These are phyloP conservation scores for Holothuria scabra DNA, from an alignment of 53 echinoderm and acorn worm species.

Conservation along the genomic window DNA sequence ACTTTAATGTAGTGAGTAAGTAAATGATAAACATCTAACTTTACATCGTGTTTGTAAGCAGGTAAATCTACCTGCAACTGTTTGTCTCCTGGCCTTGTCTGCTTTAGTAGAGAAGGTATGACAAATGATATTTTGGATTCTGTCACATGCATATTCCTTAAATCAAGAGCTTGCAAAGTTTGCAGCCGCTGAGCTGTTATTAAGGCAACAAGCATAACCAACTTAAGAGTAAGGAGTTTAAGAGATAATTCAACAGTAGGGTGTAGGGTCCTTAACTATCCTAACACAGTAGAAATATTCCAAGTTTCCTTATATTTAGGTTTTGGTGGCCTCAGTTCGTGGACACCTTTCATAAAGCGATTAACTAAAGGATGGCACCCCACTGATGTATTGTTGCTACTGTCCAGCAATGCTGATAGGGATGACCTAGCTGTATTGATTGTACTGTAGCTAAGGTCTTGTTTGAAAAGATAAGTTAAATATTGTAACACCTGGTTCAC, in stretches of 20 bases:
- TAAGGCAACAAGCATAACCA: conserved; percentile 10
- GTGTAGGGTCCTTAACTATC: background rate
- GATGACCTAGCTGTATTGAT: too few relatives aligned
- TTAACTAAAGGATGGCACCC: conserved; percentile 50
- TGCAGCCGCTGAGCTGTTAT: conserved; percentile 1
- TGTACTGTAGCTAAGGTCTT: too few relatives aligned
- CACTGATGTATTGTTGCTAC: conserved; percentile 1
- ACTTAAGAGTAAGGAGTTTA: background rate
- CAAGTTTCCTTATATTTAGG: conserved; percentile 52
- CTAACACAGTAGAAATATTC: conserved; percentile 30
- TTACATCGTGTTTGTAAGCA: too few relatives aligned
- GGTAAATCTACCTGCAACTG: too few relatives aligned
- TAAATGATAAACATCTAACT: too few relatives aligned
- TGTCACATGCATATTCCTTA: background rate
- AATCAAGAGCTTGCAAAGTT: conserved; percentile 8
- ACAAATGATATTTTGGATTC: too few relatives aligned
- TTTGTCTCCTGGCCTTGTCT: too few relatives aligned
- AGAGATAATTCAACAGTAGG: conserved; percentile 11
- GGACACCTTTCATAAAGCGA: conserved; percentile 55
- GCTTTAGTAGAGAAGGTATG: too few relatives aligned
- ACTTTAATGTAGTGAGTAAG: too few relatives aligned
- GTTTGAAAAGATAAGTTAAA: too few relatives aligned
- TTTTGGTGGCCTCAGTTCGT: conserved; percentile 47
- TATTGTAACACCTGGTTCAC: too few relatives aligned
- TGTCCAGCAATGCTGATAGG: background rate